Conservation (phyloP, 2,888 invertebrate genomes). For the Megastigmus dorsalis region DNA sequence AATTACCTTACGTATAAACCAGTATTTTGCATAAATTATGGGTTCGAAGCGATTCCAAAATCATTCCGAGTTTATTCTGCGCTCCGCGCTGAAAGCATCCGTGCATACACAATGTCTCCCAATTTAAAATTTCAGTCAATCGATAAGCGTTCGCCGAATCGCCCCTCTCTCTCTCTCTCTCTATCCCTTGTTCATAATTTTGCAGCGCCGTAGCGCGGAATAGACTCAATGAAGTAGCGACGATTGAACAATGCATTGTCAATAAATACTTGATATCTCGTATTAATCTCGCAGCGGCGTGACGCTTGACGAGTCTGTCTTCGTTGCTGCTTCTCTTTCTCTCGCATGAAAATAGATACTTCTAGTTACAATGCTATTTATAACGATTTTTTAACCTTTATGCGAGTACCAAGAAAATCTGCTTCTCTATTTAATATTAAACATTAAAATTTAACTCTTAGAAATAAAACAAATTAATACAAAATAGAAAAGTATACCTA, state of each 20-base stretch:
- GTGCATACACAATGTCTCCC: too few relatives aligned
- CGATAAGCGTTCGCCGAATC: neutral
- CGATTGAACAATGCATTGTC: constrained; percentile 39
- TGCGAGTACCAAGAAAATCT: neutral
- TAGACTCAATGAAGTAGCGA: constrained; percentile 35
- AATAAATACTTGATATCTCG: constrained; percentile 36
- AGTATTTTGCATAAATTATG: too few relatives aligned
- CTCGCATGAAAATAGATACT: constrained; percentile 20
- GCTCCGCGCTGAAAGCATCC: too few relatives aligned
- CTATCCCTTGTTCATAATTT: constrained; percentile 26
- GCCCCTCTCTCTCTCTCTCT: too few relatives aligned
- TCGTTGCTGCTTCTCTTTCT: neutral
- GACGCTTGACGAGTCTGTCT: neutral
- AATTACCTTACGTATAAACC: too few relatives aligned
- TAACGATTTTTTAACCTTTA: constrained; percentile 13
- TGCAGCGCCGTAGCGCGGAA: neutral
- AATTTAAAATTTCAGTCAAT: neutral
- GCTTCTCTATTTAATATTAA: too few relatives aligned
- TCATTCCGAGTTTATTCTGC: too few relatives aligned
- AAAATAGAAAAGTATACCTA: too few relatives aligned
- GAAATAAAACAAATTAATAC: too few relatives aligned
- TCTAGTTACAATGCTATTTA: constrained; percentile 21
- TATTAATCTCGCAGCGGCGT: constrained; percentile 27
- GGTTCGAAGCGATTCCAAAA: too few relatives aligned
- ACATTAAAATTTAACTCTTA: too few relatives aligned